A percentile compares a stretch with the other conserved stretches of the same genome.
phyloP scores from a whole-genome alignment of 1,140 invertebrate species.

The Neodiprion pinetum region DNA sequence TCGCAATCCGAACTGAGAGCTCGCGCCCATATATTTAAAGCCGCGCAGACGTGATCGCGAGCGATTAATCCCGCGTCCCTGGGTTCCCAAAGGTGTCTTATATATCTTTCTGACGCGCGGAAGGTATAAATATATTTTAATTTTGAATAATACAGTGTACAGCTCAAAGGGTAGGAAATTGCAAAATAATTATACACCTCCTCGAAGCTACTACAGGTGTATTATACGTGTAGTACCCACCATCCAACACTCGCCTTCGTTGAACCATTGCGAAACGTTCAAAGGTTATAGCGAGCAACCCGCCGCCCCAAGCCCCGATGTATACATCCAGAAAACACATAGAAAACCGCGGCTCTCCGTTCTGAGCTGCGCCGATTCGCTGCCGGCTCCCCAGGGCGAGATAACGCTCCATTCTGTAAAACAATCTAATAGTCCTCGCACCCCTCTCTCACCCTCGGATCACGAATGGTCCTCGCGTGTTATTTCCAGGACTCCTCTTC shows the following conservation, averaged over 20 bases:
- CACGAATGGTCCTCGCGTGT: not conserved
- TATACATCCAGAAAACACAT: too few relatives aligned
- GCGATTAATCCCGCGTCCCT: not conserved
- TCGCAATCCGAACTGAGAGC: not conserved
- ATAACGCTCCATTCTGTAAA: conserved; percentile 7
- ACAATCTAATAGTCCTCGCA: conserved; percentile 1
- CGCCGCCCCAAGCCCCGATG: too few relatives aligned
- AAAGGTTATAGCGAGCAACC: too few relatives aligned
- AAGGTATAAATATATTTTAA: not conserved
- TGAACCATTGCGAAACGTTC: too few relatives aligned
- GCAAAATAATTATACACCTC: not conserved
- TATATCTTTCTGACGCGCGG: not conserved
- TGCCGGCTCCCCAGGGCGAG: not conserved
- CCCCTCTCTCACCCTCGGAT: not conserved
- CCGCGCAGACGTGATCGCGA: not conserved
- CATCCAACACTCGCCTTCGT: too few relatives aligned
- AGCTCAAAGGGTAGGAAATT: conserved; percentile 3
- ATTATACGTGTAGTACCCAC: too few relatives aligned
- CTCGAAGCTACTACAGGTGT: too few relatives aligned
- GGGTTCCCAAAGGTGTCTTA: not conserved
- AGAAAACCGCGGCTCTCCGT: not conserved
- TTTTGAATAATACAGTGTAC: not conserved
- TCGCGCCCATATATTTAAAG: not conserved
- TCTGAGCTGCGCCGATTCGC: conserved; percentile 6
- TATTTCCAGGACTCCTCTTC: not conserved